Base-by-base conservation (phyloP, 1,140 invertebrate genomes). In the Cydia strobilella region DNA sequence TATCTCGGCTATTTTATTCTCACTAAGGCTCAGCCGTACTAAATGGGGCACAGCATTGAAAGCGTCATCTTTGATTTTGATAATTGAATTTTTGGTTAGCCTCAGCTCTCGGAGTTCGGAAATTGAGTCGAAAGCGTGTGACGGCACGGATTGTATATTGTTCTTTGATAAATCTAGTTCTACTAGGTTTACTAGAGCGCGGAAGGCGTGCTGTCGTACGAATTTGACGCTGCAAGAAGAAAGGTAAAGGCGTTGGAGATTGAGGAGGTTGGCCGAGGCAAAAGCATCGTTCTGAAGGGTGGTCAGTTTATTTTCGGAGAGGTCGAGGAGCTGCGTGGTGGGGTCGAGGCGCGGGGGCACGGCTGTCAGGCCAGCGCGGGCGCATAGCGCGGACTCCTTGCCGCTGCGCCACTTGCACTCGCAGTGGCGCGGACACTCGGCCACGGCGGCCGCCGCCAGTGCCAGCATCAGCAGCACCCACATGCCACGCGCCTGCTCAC, bases 381-480 rank as follows among this genome's bases (percentile, higher is more conserved):
- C 93, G 91, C 96, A 97, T 76, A 96, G 94, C 59, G 96, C 96
- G 35, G 96, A 96, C 90, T 97, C 96, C 90, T 97, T 97, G 78
- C 96, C 96, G 84, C 95, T 95, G 86, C 96, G 96, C 97, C 97
- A 97, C 88, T 97, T 97, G 93, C 97, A 97, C 87, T 97, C 96
- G 92, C 97, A 97, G 77, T 95, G 93, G 66, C 93, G 93, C 31
- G 96, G 96, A 86, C 96, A 96, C 79, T 95, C 94, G 81, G 93
- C 94, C 80, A 82, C 79, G 78, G 93, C 90, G 78, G 86, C 86
- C 82, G 86, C 86, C 82, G 86, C 88, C 85, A 90, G 80, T 73
- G 84, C 84, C 54, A 90, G 81, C 85, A 89, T 82, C 82, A 91
- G 81, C 83, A 89, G 80, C 84, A 88, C 86, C 89, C 89, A 90